phyloP scores from a whole-genome alignment of 2,113 vertebrate genomes.

The Motacilla tschutschensis region DNA sequence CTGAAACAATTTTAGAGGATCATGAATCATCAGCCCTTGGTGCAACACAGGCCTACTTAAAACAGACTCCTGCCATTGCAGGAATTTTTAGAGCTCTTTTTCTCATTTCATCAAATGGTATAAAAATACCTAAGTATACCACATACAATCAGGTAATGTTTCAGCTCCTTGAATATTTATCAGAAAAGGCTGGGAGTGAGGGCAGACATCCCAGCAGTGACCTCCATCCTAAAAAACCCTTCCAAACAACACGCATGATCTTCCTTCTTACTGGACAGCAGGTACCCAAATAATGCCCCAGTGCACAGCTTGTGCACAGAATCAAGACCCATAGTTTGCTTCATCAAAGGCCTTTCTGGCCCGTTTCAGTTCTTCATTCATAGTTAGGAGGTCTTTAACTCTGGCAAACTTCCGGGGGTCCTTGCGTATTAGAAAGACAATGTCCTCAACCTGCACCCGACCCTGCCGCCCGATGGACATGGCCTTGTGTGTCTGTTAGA shows the following conservation, averaged over 20 bases:
- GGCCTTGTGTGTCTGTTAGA: conserved; percentile 89
- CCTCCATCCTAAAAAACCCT: not conserved
- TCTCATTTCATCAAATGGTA: not conserved
- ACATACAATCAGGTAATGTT: not conserved
- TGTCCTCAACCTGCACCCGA: conserved; percentile 97
- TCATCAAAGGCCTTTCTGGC: conserved; percentile 97
- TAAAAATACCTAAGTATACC: not conserved
- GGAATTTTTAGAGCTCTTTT: not conserved
- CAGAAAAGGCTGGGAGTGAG: not conserved
- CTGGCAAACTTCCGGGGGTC: conserved; percentile 95
- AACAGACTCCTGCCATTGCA: not conserved
- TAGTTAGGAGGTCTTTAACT: conserved; percentile 96
- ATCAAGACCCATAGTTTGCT: conserved; percentile 94
- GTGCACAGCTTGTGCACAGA: not conserved
- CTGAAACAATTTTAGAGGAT: not conserved
- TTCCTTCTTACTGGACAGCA: not conserved
- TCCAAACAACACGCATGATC: accelerated
- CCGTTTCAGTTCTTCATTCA: conserved; percentile 97
- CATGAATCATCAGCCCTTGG: not conserved
- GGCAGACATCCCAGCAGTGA: not conserved
- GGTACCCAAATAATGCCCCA: not conserved
- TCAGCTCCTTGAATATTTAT: not conserved
- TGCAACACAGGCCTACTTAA: not conserved
- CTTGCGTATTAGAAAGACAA: conserved; percentile 95
- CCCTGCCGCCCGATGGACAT: conserved; percentile 97